Evolutionary conservation across 2,888 invertebrate species (phyloP).

Genomic region (Herminia tarsipennalis): DNA sequence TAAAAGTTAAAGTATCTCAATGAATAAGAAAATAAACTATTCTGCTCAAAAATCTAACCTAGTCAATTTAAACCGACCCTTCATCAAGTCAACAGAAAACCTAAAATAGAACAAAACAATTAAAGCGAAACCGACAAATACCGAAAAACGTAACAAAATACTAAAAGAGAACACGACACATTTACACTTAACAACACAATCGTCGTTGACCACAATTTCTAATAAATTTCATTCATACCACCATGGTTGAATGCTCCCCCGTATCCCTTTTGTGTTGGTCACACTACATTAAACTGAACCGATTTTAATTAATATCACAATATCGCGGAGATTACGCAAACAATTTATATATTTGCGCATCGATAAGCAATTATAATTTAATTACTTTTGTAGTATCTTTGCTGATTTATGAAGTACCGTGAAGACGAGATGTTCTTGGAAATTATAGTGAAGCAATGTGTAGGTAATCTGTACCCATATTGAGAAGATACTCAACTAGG

Average conservation of each 20-base stretch:
- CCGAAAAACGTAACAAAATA: background rate
- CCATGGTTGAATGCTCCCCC: slow-evolving; percentile 22
- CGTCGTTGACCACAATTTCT: slow-evolving; percentile 24
- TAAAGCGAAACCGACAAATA: too few relatives aligned
- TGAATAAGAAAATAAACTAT: too few relatives aligned
- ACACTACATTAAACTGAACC: slow-evolving; percentile 37
- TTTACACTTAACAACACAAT: slow-evolving; percentile 24
- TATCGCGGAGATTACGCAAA: slow-evolving; percentile 25
- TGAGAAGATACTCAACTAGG: too few relatives aligned
- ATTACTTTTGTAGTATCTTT: too few relatives aligned
- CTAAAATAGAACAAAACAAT: background rate
- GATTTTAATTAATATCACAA: slow-evolving; percentile 40
- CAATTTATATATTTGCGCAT: slow-evolving; percentile 24
- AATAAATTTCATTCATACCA: slow-evolving; percentile 38
- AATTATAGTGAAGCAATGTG: too few relatives aligned
- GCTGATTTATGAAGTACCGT: too few relatives aligned
- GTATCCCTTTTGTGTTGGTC: slow-evolving; percentile 32
- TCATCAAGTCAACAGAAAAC: too few relatives aligned
- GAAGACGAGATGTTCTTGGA: too few relatives aligned
- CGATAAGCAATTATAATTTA: slow-evolving; percentile 7
- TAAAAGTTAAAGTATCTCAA: too few relatives aligned
- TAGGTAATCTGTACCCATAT: too few relatives aligned
- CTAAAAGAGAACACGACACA: slow-evolving; percentile 7
- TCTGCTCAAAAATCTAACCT: too few relatives aligned
- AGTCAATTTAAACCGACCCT: too few relatives aligned